Conservation (phyloP, 2,888 invertebrate species). For the Meiosimyza decipiens region DNA sequence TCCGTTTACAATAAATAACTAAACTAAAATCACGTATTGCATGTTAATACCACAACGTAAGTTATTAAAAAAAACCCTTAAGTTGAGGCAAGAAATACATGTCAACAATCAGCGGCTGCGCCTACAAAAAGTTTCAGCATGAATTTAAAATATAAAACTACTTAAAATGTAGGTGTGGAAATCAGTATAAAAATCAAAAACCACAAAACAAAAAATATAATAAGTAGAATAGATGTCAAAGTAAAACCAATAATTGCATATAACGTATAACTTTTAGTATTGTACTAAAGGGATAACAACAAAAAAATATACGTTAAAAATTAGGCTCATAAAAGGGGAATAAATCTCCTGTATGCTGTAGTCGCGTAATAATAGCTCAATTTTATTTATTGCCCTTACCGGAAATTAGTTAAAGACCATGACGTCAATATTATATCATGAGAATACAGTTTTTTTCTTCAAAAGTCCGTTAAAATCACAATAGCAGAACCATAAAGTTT, state of each 20-base stretch:
- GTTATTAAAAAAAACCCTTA: conserved; percentile 1
- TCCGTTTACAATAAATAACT: conserved; percentile 10
- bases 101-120: neutral
- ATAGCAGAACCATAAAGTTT: conserved; percentile 32
- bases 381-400: conserved; percentile 7
- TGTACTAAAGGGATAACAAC: neutral
- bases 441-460: neutral
- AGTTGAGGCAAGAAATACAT: neutral
- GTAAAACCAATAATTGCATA: neutral
- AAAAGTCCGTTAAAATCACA: conserved; percentile 39
- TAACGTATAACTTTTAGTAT: neutral
- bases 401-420: conserved; percentile 30
- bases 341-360: neutral
- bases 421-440: neutral
- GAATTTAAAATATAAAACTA: neutral
- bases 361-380: conserved; percentile 5
- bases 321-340: neutral
- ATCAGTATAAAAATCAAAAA: conserved; percentile 16
- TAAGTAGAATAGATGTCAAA: neutral
- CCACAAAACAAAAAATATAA: conserved; percentile 6
- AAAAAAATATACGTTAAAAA: conserved; percentile 18
- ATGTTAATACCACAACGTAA: conserved; percentile 10
- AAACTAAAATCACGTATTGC: conserved; percentile 15
- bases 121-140: neutral
- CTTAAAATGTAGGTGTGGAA: conserved; percentile 26